phyloP scores from a whole-genome alignment of 2,797 vertebrate species.

The Hyperoplus lanceolatus region DNA sequence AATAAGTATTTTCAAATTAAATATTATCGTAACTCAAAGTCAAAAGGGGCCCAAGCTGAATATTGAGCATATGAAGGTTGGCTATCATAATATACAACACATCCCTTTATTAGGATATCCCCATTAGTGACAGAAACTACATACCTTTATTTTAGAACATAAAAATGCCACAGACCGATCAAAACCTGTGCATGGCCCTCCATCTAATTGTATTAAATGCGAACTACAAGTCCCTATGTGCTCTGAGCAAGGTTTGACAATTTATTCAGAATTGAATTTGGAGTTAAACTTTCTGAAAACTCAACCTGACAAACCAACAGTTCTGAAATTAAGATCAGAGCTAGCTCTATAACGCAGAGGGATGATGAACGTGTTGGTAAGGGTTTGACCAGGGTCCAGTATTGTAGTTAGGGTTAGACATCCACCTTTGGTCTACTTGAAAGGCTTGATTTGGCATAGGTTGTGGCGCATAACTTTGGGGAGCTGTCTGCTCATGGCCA shows the following conservation, averaged over 20 bases:
- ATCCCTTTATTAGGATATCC: slow-evolving; percentile 2
- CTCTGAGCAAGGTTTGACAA: background rate
- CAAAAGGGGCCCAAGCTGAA: background rate
- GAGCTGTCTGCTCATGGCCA: background rate
- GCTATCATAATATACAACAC: slow-evolving; percentile 5
- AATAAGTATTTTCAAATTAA: background rate
- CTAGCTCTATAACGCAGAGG: background rate
- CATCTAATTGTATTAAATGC: too few relatives aligned
- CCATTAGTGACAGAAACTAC: background rate
- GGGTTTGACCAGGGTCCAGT: background rate
- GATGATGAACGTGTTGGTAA: background rate
- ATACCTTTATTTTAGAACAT: background rate
- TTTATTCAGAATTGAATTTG: background rate
- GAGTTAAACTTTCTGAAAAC: background rate
- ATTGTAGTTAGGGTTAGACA: slow-evolving; percentile 8
- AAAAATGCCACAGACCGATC: background rate
- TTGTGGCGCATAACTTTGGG: slow-evolving; percentile 5
- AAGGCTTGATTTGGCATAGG: background rate
- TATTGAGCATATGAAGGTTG: background rate
- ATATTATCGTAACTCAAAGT: background rate
- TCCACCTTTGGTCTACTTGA: background rate
- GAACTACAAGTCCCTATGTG: background rate
- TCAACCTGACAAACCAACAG: background rate
- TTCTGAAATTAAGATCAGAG: slow-evolving; percentile 12
- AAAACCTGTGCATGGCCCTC: too few relatives aligned